phyloP scores from a whole-genome alignment of 2,797 vertebrate species.

The Gambelia wislizenii region DNA sequence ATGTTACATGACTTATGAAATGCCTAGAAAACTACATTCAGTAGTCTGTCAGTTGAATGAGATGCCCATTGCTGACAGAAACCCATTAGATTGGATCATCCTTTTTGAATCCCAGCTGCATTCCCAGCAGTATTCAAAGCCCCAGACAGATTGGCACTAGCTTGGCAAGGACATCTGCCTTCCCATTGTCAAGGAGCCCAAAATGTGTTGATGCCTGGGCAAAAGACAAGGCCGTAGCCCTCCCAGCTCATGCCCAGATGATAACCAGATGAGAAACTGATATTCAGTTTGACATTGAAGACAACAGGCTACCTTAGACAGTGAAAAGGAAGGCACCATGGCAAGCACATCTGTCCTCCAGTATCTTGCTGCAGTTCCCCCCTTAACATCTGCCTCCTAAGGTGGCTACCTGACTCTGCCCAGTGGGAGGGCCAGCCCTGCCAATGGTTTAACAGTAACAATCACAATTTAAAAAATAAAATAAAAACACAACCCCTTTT shows the following conservation, averaged over 20 bases:
- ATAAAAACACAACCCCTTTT: neutral
- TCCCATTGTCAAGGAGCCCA: neutral
- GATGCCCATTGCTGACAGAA: neutral
- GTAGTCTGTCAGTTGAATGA: too few relatives aligned
- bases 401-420: too few relatives aligned
- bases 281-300: too few relatives aligned
- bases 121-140: neutral
- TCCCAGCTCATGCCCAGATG: too few relatives aligned
- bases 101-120: neutral
- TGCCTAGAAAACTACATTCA: neutral
- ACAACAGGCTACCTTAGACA: too few relatives aligned
- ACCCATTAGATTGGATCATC: neutral
- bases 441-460: neutral
- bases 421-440: neutral
- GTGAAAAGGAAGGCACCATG: too few relatives aligned
- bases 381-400: too few relatives aligned
- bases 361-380: too few relatives aligned
- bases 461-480: neutral
- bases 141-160: neutral
- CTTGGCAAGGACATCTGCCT: neutral
- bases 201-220: too few relatives aligned
- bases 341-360: too few relatives aligned
- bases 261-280: too few relatives aligned
- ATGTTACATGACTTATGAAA: neutral
- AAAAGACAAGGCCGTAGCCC: too few relatives aligned